Evolutionary conservation across 2,113 vertebrate species (phyloP).

Genomic region (Sminthopsis crassicaudata): DNA sequence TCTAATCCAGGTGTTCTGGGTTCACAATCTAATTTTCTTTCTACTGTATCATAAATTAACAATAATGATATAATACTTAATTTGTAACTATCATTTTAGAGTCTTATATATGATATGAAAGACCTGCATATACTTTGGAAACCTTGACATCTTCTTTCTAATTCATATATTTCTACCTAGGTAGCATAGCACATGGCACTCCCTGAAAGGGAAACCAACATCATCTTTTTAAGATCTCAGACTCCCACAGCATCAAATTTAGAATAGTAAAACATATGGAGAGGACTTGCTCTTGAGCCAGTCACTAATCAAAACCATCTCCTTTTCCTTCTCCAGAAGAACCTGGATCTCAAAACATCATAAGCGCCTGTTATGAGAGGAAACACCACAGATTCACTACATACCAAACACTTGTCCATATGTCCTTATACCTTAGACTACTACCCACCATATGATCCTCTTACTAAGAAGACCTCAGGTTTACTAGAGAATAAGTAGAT

Average conservation of each 20-base stretch:
- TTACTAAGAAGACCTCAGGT: neutral
- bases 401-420: neutral
- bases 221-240: neutral
- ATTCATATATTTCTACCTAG: neutral
- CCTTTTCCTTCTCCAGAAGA: neutral
- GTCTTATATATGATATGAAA: neutral
- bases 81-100: neutral
- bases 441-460: neutral
- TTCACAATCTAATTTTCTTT: neutral
- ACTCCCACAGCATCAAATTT: neutral
- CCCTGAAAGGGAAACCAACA: neutral
- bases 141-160: neutral
- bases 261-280: neutral
- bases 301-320: neutral
- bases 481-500: neutral
- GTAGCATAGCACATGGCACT: neutral
- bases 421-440: neutral
- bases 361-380: neutral
- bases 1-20: neutral
- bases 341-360: neutral
- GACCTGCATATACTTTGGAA: neutral
- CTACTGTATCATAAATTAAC: neutral
- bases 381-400: neutral
- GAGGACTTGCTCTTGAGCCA: neutral
- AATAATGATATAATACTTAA: neutral